Evolutionary conservation across 2,888 invertebrate genomes (phyloP).

Genomic region (Nycteola revayana): DNA sequence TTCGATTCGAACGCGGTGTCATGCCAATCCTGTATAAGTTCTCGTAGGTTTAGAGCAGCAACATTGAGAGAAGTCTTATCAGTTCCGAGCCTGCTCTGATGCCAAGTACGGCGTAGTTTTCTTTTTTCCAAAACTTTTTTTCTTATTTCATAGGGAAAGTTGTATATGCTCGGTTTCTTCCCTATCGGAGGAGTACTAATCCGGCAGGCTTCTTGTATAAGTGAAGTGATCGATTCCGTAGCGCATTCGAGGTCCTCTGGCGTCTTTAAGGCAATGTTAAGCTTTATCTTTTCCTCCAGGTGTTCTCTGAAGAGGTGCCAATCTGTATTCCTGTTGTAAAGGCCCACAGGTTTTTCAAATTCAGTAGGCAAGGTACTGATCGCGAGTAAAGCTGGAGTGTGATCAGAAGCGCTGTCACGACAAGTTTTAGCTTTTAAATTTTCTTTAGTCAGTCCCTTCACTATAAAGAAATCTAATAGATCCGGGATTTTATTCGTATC

Average conservation of each 20-base stretch:
- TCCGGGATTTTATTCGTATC: conserved; percentile 8
- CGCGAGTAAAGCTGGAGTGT: conserved; percentile 6
- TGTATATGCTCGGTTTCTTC: not conserved
- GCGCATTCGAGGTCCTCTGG: conserved; percentile 17
- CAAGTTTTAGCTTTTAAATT: conserved; percentile 5
- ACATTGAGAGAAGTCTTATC: not conserved
- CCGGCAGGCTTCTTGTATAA: conserved; percentile 2
- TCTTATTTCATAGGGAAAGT: not conserved
- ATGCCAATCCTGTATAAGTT: not conserved
- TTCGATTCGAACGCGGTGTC: not conserved
- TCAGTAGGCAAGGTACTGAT: no score
- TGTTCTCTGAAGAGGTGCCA: conserved; percentile 18
- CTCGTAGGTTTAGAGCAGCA: no score
- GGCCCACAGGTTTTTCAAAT: not conserved
- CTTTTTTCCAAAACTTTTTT: not conserved
- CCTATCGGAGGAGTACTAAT: not conserved
- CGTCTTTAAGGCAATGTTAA: conserved; percentile 17
- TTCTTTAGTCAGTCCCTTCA: conserved; percentile 5
- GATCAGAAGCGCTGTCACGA: conserved; percentile 4
- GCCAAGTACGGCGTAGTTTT: not conserved
- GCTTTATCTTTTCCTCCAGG: conserved; percentile 10
- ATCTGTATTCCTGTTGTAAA: conserved; percentile 19
- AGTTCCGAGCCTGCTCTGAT: not conserved
- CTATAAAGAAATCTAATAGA: conserved; percentile 12
- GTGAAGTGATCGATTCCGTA: conserved; percentile 6